phyloP scores from a whole-genome alignment of 2,797 vertebrate genomes.

The Periparus ater region DNA sequence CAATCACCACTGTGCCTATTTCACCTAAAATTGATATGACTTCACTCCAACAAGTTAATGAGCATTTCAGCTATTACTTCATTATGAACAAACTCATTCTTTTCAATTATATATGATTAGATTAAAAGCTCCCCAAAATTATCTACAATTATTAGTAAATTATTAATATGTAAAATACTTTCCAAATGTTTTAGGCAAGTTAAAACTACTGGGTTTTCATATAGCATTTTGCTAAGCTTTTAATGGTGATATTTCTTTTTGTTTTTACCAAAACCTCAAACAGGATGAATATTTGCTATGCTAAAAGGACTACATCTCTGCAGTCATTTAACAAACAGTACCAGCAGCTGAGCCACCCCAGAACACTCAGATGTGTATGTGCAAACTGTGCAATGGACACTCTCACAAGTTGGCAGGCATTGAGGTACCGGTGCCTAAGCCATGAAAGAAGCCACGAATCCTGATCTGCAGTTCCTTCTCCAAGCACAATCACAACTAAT shows the following conservation, averaged over 20 bases:
- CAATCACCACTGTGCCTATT: neutral
- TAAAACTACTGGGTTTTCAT: neutral
- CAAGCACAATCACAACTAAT: neutral
- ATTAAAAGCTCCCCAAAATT: neutral
- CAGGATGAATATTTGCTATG: neutral
- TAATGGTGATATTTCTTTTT: neutral
- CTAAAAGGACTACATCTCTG: neutral
- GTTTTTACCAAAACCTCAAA: neutral
- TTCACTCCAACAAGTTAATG: neutral
- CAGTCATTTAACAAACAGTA: neutral
- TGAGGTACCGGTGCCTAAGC: neutral
- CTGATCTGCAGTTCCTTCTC: neutral
- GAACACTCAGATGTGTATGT: neutral
- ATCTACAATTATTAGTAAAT: neutral
- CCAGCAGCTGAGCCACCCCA: rapidly evolving
- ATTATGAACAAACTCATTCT: neutral
- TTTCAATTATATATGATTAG: neutral
- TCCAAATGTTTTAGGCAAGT: neutral
- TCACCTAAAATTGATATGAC: neutral
- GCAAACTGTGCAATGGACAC: neutral
- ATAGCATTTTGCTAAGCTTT: neutral
- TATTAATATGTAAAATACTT: neutral
- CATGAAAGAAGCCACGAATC: neutral
- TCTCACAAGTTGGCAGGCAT: neutral
- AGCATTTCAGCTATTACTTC: neutral